Evolutionary conservation across 2,113 vertebrate genomes (phyloP).

Genomic region (Paramormyrops kingsleyae): DNA sequence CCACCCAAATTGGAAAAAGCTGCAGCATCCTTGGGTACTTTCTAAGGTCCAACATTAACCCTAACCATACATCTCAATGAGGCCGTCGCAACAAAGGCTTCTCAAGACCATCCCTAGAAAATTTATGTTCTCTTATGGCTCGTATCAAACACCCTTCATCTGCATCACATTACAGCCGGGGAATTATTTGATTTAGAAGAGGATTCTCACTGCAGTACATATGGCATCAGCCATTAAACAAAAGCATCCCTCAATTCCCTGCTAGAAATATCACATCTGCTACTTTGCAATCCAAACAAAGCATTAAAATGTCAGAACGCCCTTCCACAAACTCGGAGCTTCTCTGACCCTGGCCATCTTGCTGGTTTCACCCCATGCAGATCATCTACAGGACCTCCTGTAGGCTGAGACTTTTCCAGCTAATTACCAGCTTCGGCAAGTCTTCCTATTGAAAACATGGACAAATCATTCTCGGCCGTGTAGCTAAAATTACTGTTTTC

Average conservation of each 20-base stretch:
- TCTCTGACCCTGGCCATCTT: slow-evolving; percentile 10
- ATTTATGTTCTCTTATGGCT: slow-evolving; percentile 1
- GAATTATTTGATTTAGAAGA: slow-evolving; percentile 11
- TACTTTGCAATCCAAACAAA: slow-evolving; percentile 26
- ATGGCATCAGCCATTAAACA: slow-evolving; percentile 16
- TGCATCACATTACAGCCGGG: background rate
- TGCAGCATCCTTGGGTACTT: background rate
- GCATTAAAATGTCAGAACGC: slow-evolving; percentile 36
- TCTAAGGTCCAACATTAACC: background rate
- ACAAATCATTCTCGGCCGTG: background rate
- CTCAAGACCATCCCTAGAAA: background rate
- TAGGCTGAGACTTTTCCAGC: background rate
- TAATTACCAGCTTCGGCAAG: background rate
- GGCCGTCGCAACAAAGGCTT: background rate
- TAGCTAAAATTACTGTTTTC: background rate
- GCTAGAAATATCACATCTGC: slow-evolving; percentile 28
- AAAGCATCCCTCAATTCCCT: background rate
- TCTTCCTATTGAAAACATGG: background rate
- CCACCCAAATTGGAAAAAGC: background rate
- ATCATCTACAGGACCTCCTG: background rate
- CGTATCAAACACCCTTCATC: background rate
- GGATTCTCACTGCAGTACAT: slow-evolving; percentile 12
- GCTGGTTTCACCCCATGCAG: background rate
- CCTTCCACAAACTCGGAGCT: slow-evolving; percentile 3
- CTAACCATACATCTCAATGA: background rate